Evolutionary conservation across 2,113 vertebrate genomes (phyloP).

Genomic region (Neodon shergylaensis): DNA sequence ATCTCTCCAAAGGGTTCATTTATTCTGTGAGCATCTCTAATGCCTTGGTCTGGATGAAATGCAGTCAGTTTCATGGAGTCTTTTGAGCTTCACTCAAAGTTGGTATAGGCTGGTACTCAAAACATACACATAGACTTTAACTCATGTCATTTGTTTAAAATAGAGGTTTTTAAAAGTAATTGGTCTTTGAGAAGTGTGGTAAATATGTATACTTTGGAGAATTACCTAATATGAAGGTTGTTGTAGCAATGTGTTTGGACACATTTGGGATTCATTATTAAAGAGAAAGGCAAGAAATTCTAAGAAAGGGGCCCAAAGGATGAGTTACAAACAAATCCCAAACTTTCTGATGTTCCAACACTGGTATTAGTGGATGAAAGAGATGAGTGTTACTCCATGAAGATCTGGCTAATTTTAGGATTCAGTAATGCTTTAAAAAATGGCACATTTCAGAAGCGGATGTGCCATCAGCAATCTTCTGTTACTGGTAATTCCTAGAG

Average conservation of each 20-base stretch:
- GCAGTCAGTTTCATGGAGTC: background rate
- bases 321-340: background rate
- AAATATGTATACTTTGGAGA: background rate
- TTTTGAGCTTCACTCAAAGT: conserved; percentile 5
- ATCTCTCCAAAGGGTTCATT: background rate
- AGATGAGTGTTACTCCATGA: background rate
- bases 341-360: conserved; percentile 22
- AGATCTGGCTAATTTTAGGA: conserved; percentile 12
- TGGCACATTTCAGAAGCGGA: background rate
- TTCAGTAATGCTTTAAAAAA: background rate
- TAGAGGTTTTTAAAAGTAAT: conserved; percentile 28
- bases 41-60: conserved; percentile 13
- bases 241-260: background rate
- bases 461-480: background rate
- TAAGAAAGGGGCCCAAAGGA: background rate
- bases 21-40: background rate
- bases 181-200: background rate
- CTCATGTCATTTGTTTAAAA: conserved; percentile 7
- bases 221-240: background rate
- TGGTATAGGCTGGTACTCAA: background rate
- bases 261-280: background rate
- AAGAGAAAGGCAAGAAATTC: conserved; percentile 23
- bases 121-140: background rate
- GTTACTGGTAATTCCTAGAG: background rate
- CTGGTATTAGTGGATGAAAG: background rate